phyloP scores from a whole-genome alignment of 37 sponge, comb jelly and placozoan genomes.

The Halisarca cf. caerulea region DNA sequence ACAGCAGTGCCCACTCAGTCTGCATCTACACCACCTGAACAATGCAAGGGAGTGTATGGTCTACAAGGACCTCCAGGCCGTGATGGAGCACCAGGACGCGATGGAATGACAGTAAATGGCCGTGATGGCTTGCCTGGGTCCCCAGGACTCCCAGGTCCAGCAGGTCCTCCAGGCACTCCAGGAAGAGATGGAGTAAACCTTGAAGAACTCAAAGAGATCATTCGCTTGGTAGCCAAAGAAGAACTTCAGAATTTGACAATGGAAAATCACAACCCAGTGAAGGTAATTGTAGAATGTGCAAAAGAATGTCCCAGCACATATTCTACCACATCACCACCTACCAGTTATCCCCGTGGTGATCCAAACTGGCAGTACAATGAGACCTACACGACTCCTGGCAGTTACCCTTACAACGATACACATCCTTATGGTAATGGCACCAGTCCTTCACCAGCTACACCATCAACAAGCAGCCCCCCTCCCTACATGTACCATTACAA shows the following conservation, averaged over 20 bases:
- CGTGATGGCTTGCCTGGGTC: constrained; percentile 4
- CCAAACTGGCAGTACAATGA: neutral
- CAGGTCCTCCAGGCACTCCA: neutral
- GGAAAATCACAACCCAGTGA: neutral
- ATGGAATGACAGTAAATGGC: neutral
- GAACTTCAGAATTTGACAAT: neutral
- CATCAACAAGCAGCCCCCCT: neutral
- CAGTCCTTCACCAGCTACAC: neutral
- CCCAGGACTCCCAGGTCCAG: constrained; percentile 4
- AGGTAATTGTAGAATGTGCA: neutral
- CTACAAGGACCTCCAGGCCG: constrained; percentile 1
- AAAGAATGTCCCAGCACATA: neutral
- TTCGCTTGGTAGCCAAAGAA: constrained; percentile 13
- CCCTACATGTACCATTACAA: neutral
- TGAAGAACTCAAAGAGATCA: neutral
- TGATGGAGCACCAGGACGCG: constrained; percentile 3
- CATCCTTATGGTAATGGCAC: too few species aligned
- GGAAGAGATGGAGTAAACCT: neutral
- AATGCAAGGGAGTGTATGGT: neutral
- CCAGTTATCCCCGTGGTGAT: neutral
- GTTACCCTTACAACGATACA: too few species aligned
- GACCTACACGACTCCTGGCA: too few species aligned
- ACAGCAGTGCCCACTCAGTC: too few species aligned
- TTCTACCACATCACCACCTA: neutral
- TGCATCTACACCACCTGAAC: too few species aligned